A percentile compares a stretch with the other conserved stretches of the same genome.
phyloP scores from a whole-genome alignment of 2,888 invertebrate genomes.

The Archips xylosteana region DNA sequence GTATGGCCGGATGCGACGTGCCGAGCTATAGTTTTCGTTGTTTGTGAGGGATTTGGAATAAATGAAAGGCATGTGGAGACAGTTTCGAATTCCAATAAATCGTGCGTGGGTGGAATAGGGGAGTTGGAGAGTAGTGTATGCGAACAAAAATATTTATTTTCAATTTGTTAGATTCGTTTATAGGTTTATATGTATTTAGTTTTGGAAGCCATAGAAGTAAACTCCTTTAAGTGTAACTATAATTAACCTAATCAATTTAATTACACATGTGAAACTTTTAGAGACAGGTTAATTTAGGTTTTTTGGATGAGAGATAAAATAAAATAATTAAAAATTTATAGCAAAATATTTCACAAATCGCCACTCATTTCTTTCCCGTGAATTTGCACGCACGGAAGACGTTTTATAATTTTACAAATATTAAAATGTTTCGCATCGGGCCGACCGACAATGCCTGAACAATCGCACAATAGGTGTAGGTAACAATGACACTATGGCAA shows the following conservation, averaged over 20 bases:
- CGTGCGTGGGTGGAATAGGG: conserved; percentile 70
- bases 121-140: conserved; percentile 49
- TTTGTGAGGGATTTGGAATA: conserved; percentile 67
- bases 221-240: too few species aligned
- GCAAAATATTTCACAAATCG: not conserved
- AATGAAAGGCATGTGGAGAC: conserved; percentile 77
- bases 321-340: too few species aligned
- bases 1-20: conserved; percentile 72
- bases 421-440: conserved; percentile 85
- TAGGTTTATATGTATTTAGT: not conserved
- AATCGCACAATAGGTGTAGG: conserved; percentile 81
- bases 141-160: not conserved
- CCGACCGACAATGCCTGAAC: conserved; percentile 73
- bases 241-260: too few species aligned
- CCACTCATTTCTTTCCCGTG: conserved; percentile 42
- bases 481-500: conserved; percentile 84
- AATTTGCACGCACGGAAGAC: conserved; percentile 73
- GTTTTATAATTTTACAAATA: conserved; percentile 83
- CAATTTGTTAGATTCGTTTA: not conserved
- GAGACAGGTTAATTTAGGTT: too few species aligned
- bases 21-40: conserved; percentile 61
- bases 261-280: too few species aligned
- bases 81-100: conserved; percentile 82
- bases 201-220: too few species aligned
- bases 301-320: too few species aligned